Conservation (phyloP, 53 echinoderm and acorn worm genomes). For the Temnopleurus reevesii region DNA sequence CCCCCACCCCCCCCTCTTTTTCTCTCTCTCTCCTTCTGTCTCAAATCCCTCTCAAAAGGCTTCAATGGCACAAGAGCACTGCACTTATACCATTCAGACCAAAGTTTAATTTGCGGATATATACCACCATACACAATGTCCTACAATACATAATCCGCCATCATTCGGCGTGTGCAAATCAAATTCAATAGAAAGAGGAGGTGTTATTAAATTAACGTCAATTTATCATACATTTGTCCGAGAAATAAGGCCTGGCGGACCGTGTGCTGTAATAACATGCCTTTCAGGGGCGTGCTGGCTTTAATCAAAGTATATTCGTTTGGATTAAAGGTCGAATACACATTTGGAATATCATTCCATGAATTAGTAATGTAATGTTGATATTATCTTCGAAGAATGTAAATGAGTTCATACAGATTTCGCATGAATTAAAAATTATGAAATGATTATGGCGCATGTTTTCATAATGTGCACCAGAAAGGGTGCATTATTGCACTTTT, state of each 20-base stretch:
- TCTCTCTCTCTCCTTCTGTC: too few species aligned
- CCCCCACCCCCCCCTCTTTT: not conserved
- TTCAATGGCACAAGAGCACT: not conserved
- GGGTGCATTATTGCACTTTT: too few species aligned
- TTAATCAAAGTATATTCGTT: not conserved
- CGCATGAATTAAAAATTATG: too few species aligned
- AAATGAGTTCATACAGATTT: too few species aligned
- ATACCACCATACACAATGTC: conserved; percentile 16
- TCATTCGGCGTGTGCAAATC: conserved; percentile 25
- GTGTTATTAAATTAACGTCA: conserved; percentile 22
- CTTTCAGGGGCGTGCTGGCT: not conserved
- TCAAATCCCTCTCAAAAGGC: not conserved
- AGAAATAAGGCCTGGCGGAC: not conserved
- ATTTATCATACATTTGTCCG: conserved; percentile 1
- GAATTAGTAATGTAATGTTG: too few species aligned
- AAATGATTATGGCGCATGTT: too few species aligned
- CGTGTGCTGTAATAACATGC: not conserved
- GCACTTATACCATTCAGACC: not conserved
- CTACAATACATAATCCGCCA: not conserved
- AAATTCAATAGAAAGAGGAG: conserved; percentile 32
- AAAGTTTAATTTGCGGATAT: not conserved
- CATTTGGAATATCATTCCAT: too few species aligned
- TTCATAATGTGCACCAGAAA: too few species aligned
- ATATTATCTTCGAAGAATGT: too few species aligned
- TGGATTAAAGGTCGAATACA: too few species aligned